A percentile compares a stretch with the other conserved stretches of the same genome.
phyloP scores from a whole-genome alignment of 2,113 vertebrate species.

The Eurystomus gularis region DNA sequence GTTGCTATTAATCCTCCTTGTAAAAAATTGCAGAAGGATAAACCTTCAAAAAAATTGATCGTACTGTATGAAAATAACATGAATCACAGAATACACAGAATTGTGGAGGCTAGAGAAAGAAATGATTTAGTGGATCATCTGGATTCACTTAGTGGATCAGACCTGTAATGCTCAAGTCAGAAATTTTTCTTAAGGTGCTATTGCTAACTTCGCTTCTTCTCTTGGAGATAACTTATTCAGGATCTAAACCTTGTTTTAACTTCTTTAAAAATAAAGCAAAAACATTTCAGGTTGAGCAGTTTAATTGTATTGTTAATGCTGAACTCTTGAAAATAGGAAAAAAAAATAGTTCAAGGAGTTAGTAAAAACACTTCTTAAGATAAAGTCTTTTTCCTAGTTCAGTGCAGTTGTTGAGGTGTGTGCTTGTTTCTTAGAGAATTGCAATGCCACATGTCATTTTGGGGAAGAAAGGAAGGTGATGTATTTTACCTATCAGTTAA shows the following conservation, averaged over 20 bases:
- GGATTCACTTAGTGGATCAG: background rate
- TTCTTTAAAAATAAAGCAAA: background rate
- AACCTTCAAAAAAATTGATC: background rate
- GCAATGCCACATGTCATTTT: background rate
- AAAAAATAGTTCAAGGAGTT: background rate
- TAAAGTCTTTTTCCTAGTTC: background rate
- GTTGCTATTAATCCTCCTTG: slow-evolving; percentile 59
- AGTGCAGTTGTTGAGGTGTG: background rate
- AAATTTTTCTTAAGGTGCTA: background rate
- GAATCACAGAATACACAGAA: background rate
- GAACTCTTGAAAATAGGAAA: background rate
- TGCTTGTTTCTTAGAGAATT: background rate
- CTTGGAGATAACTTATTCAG: background rate
- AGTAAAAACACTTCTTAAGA: background rate
- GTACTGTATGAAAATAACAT: background rate
- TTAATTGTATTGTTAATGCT: background rate
- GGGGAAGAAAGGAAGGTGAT: background rate
- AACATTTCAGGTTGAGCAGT: background rate
- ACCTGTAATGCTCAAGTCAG: background rate
- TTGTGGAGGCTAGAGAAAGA: background rate
- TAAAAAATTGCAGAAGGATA: slow-evolving; percentile 2
- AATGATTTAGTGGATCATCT: background rate
- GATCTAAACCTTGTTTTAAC: background rate
- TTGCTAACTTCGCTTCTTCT: background rate
- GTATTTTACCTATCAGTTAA: background rate